Base-by-base conservation (phyloP, 2,113 vertebrate genomes). In the Bambusicola thoracicus region DNA sequence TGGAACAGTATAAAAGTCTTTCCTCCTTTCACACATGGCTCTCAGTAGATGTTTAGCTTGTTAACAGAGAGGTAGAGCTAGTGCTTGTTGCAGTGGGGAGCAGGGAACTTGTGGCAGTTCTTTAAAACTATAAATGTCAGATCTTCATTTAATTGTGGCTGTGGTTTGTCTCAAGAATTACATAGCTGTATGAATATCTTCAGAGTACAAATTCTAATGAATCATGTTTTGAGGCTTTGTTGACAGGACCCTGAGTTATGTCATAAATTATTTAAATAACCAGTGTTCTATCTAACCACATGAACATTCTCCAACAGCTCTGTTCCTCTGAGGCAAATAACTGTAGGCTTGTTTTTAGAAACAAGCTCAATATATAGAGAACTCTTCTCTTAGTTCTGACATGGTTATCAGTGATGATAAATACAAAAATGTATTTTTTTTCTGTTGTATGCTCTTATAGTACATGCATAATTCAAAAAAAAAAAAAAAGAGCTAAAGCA, bases 161-260 rank as follows among this genome's bases (percentile, higher is more conserved):
- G 83, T 93, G 75, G 81, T 67, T 92, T 46, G 72, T 90, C 93
- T 63, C 90, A 61, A 67, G 83, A 87, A 70, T 94, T 94, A 79
- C 41, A 89, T 27, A 58, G 92, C 89, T 96, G 83, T 91, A 94
- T 72, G 96, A 97, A 96, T 97, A 94, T 90, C 96, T 94, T 90
- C 70, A 85, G 55, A 72, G 34, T 56, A 56, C 10, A 96, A 91
- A 89, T 88, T 94, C 62, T 95, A 84, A 69, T 66, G 86, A 53
- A 79, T 92, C 44, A 38, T 72, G 7, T 92, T 94, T 88, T 36
- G 46, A 89, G 24, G 21, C 63, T 91, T 11, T 61, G 44, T 18
- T 66, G 65, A 55, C 85, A 87, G 46, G 22, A 38, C 5, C 3
- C 3, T 36, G n/a, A 65, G 8, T 55, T 76, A 38, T 49, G 30